Evolutionary conservation across 2,113 vertebrate genomes (phyloP), one percentile per base, ranked within the genome.

Genomic region (Ochotona curzoniae): DNA sequence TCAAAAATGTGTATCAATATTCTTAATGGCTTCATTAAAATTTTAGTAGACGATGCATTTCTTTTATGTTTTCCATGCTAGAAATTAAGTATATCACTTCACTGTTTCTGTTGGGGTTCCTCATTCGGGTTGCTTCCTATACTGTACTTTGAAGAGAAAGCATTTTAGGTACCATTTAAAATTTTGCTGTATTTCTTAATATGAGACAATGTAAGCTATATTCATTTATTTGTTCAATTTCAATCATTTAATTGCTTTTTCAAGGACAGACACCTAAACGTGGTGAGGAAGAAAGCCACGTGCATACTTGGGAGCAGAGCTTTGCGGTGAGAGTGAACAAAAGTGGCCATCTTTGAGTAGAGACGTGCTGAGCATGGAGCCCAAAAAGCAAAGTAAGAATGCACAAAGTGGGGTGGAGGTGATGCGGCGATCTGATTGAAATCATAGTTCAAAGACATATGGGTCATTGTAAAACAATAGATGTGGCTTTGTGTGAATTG

Each of bases 391-490:
- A 2, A 54, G 54, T 1, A 51, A 47, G 23, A 3, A 47, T 4
- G 69, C 3, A 2, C 60, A 35, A 80, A 35, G 8, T 0, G 14
- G 7, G 7, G 28, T 5, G 8, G 13, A 69, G 23, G 2, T 67
- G 28, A 49, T 23, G 74, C n/a, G 17, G 89, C 60, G 64, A 32
- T 30, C 8, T n/a, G 14, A 13, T 13, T 4, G 25, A 76, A 21
- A 17, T 23, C 21, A 49, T 69, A 79, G n/a, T 1, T 0, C 0
- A 0, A 2, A 14, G 51, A 25, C 18, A 35, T 25, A 2, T 0
- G 69, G 38, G 82, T 5, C 32, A 30, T 20, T 51, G 44, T 15
- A 92, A 61, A 76, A 51, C 9, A 74, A 15, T 44, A 12, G 3
- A 7, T 75, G 83, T 69, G 61, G 49, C 21, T 81, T 76, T 23